Percentiles rank a stretch among this genome's conserved stretches.
Conservation (phyloP, 2,888 invertebrate genomes). For the Agrotis segetum region DNA sequence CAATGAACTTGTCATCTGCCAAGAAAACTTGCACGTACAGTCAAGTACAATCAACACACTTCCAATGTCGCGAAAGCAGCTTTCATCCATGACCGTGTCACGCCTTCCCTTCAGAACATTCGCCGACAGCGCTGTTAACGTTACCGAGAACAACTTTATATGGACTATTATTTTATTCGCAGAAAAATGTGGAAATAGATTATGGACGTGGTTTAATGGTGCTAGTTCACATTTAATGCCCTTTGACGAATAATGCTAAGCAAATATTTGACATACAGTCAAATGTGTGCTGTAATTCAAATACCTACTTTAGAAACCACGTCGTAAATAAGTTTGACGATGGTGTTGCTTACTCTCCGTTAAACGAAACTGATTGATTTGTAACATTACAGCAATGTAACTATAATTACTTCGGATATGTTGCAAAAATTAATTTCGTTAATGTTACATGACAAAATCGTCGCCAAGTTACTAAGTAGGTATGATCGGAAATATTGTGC, state of each 20-base stretch:
- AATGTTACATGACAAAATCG: slow-evolving; percentile 20
- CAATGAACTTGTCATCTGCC: slow-evolving; percentile 35
- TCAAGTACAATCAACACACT: slow-evolving; percentile 32
- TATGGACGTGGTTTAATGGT: slow-evolving; percentile 13
- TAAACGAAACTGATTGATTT: slow-evolving; percentile 1
- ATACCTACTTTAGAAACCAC: too few relatives aligned
- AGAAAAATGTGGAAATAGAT: slow-evolving; percentile 36
- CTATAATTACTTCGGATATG: not conserved
- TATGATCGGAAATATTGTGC: slow-evolving; percentile 21
- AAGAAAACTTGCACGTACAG: slow-evolving; percentile 31
- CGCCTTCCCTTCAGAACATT: slow-evolving; percentile 54
- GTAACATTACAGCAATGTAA: not conserved
- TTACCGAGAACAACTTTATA: slow-evolving; percentile 30
- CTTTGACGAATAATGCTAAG: not conserved
- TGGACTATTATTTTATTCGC: slow-evolving; percentile 32
- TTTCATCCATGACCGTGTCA: slow-evolving; percentile 74
- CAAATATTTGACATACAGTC: slow-evolving; percentile 3
- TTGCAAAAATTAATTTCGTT: slow-evolving; percentile 26
- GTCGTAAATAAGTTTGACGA: not conserved
- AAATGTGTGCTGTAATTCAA: not conserved
- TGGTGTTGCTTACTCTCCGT: not conserved
- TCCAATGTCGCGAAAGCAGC: slow-evolving; percentile 72
- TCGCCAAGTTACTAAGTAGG: slow-evolving; percentile 3
- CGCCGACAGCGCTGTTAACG: slow-evolving; percentile 20
- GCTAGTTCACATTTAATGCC: slow-evolving; percentile 17